These are phyloP conservation scores for Drosophila guanche DNA, from an alignment of 1,140 invertebrate species.

Conservation along the genomic window DNA sequence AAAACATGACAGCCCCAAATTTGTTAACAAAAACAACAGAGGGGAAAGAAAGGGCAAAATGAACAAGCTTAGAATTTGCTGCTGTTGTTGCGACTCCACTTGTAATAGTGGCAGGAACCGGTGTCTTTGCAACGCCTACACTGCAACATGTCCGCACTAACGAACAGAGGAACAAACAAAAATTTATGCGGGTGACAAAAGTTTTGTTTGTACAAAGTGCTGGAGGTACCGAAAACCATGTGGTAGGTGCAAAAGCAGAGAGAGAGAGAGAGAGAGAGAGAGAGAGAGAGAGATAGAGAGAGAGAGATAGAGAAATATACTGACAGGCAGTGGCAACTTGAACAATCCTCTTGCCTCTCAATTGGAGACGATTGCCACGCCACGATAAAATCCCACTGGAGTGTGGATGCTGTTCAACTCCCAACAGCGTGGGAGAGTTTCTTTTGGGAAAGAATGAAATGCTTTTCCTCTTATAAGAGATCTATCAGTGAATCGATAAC, in stretches of 20 bases:
- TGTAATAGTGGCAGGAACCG: constrained; percentile 46
- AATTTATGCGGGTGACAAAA: constrained; percentile 50
- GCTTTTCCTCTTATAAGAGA: too few relatives aligned
- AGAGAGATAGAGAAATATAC: constrained; percentile 1
- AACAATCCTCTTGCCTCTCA: constrained; percentile 36
- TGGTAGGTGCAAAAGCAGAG: constrained; percentile 6
- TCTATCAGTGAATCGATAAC: too few relatives aligned
- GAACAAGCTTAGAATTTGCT: constrained; percentile 42
- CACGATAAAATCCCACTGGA: constrained; percentile 26
- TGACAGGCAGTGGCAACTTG: constrained; percentile 21
- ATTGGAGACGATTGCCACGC: constrained; percentile 20
- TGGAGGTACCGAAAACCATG: constrained; percentile 22
- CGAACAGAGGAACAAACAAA: constrained; percentile 15
- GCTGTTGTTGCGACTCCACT: constrained; percentile 34
- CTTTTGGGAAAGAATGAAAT: too few relatives aligned
- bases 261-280: neutral
- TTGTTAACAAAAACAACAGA: constrained; percentile 50
- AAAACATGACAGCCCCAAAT: constrained; percentile 49
- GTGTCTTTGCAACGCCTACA: constrained; percentile 50
- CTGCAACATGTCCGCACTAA: constrained; percentile 34
- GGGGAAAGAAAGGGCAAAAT: constrained; percentile 25
- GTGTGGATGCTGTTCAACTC: constrained; percentile 8
- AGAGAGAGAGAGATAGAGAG: neutral
- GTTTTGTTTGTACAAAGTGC: constrained; percentile 49
- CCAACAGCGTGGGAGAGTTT: constrained; percentile 32